Evolutionary conservation across 2,888 invertebrate genomes (phyloP), one percentile per base, ranked within the genome.

Genomic region (Spilarctia lutea): DNA sequence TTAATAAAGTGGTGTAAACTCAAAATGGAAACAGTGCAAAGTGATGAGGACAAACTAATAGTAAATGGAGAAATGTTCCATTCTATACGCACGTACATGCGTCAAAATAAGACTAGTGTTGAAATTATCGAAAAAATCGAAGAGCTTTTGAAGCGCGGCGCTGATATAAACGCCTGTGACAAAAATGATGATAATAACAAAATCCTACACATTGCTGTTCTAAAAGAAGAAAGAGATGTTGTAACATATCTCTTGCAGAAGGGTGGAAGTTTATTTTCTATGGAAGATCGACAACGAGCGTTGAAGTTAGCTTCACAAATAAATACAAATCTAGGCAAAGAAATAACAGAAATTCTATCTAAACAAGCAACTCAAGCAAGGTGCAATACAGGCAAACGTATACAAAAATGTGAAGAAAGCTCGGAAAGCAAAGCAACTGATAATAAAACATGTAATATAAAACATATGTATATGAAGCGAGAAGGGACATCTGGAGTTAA

Each of bases 401-500:
- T 35, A 56, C 63, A 13, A 45, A 52, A 63, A 60, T 20, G 39
- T 48, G 45, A 66, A 52, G 66, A 76, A 52, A 73, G 60, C 45
- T 35, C 56, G 4, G 13, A 69, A 66, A 70, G n/a, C 39, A n/a
- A 42, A 4, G 63, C 18, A 24, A 20, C 11, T n/a, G 52, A 16
- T 27, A 65, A 20, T 4, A 30, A 24, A 27, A 11, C 27, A 33
- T 60, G 39, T 27, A 45, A 60, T 45, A n/a, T 35, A 39, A 67
- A 72, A 69, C 30, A 77, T 30, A 39, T 63, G 0, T 85, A 86
- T 56, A 33, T 66, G 30, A 85, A 86, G 78, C 78, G 85, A 18
- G 77, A 78, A n/a, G 85, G 85, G 11, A 85, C 85, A 56, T 83
- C 85, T 11, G 86, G 85, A 45, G 80, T 72, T 2, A 83, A 80